Percentiles rank a stretch among this genome's conserved stretches.
These are phyloP conservation scores for Microhierax caerulescens DNA, from an alignment of 2,797 vertebrate genomes.

Conservation along the genomic window DNA sequence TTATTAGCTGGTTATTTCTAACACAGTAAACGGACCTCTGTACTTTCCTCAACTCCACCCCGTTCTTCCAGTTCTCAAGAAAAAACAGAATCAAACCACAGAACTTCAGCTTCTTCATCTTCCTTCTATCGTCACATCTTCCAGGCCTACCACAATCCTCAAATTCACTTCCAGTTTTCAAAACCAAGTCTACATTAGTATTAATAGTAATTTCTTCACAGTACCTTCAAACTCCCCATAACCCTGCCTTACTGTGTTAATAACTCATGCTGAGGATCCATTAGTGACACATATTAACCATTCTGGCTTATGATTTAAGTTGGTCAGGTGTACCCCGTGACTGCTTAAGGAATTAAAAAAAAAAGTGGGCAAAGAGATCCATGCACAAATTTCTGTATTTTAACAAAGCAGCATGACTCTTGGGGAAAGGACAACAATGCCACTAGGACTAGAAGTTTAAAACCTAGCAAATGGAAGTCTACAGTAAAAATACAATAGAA, in stretches of 20 bases:
- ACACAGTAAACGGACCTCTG: not conserved
- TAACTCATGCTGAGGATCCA: not conserved
- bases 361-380: not conserved
- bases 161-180: not conserved
- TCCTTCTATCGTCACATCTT: not conserved
- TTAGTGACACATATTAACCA: not conserved
- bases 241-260: not conserved
- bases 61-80: not conserved
- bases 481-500: not conserved
- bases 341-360: not conserved
- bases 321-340: not conserved
- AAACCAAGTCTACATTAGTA: not conserved
- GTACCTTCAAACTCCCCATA: not conserved
- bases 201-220: not conserved
- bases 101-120: not conserved
- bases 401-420: not conserved
- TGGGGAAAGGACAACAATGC: not conserved
- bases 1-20: not conserved
- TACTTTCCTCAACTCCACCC: not conserved
- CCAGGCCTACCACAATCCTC: not conserved
- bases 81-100: not conserved
- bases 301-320: not conserved
- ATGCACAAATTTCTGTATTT: not conserved
- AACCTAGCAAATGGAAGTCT: not conserved
- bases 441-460: not conserved